Evolutionary conservation across 2,888 invertebrate species (phyloP), one percentile per base, ranked within the genome.

Genomic region (Tuberolachnus salignus): DNA sequence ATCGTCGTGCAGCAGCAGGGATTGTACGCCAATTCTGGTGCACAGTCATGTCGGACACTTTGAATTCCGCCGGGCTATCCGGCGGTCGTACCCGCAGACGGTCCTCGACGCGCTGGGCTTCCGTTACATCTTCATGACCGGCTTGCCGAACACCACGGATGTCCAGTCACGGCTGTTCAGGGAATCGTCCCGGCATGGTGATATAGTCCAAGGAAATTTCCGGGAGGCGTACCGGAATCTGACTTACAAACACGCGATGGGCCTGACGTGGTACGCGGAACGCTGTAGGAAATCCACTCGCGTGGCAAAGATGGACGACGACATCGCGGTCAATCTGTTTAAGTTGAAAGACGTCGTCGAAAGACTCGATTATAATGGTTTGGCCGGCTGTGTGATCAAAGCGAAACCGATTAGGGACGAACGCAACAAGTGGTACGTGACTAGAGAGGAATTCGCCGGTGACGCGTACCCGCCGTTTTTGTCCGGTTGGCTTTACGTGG

Each of bases 401-500:
- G 87, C 91, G 86, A 85, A 85, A 55, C 91, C 93, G 0, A 89
- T 89, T 82, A 87, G 94, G 81, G 88, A 89, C 72, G 87, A 87
- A 80, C 88, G 88, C 11, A 94, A 91, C 84, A 94, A 94, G 85
- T 94, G 94, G 94, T 94, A 88, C 85, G 93, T 94, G 0, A 89
- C 90, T 0, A 84, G 85, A 80, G 85, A 88, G 10, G 94, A 94
- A 84, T 94, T 90, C 84, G 81, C 86, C 0, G 84, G 85, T 16
- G 85, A 87, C 23, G 83, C 84, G 1, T 95, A 94, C 85, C 94
- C 94, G 0, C 86, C 89, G 21, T 94, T 93, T 84, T 86, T 94
- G 11, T 94, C 94, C 8, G 94, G 94, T 1, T 94, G 94, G 94
- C 88, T 93, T 83, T 95, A 95, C 83, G 87, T 93, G 1, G 92